phyloP scores from a whole-genome alignment of 2,888 invertebrate species.

The Caenorhabditis sp. region DNA sequence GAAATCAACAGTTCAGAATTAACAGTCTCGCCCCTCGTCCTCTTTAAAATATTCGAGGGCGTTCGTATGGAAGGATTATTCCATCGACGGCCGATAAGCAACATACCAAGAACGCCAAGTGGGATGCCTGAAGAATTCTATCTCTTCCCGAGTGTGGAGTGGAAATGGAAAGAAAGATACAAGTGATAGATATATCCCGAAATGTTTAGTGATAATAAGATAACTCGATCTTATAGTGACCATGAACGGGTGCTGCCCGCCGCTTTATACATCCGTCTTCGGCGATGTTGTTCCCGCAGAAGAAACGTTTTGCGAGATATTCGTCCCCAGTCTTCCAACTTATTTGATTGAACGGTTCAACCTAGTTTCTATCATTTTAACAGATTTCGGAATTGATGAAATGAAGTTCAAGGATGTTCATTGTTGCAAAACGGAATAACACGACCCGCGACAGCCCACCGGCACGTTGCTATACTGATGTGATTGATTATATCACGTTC shows the following conservation, averaged over 20 bases:
- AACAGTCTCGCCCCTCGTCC: neutral
- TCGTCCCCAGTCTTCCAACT: constrained; percentile 39
- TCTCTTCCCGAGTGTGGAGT: constrained; percentile 7
- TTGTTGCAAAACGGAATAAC: constrained; percentile 38
- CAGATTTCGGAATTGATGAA: constrained; percentile 13
- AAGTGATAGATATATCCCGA: constrained; percentile 57
- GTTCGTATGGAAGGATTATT: constrained; percentile 18
- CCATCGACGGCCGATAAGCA: constrained; percentile 14
- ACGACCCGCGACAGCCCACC: neutral
- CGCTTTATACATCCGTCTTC: constrained; percentile 45
- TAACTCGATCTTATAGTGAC: constrained; percentile 60
- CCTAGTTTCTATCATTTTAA: constrained; percentile 63
- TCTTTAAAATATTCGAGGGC: neutral
- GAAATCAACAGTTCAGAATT: no score
- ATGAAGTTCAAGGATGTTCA: constrained; percentile 51
- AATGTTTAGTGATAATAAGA: constrained; percentile 58
- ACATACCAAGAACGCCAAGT: constrained; percentile 50
- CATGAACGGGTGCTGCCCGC: constrained; percentile 50
- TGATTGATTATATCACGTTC: constrained; percentile 8
- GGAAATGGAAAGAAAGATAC: constrained; percentile 36
- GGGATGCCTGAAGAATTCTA: constrained; percentile 27
- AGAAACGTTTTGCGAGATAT: constrained; percentile 6
- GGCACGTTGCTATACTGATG: constrained; percentile 16
- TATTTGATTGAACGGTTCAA: constrained; percentile 63
- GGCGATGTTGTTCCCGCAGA: constrained; percentile 44